Evolutionary conservation across 2,888 invertebrate species (phyloP).

Genomic region (Xanthostigma xanthostigma): DNA sequence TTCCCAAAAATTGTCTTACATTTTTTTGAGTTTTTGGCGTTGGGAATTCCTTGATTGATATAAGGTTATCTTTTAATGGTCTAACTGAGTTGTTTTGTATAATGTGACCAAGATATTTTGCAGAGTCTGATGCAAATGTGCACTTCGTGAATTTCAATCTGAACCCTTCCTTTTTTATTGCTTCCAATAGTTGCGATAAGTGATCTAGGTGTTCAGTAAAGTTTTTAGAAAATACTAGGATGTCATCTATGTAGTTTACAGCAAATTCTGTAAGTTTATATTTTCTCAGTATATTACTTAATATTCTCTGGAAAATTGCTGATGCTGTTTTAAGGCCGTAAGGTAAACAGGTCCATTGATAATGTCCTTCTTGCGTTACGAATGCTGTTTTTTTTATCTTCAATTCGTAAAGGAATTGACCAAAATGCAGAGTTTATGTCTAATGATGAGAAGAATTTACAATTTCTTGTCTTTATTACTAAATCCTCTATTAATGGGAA

Average conservation of each 20-base stretch:
- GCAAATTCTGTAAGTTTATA: constrained; percentile 11
- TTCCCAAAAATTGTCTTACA: constrained; percentile 11
- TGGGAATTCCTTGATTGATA: constrained; percentile 9
- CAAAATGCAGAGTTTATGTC: constrained; percentile 25
- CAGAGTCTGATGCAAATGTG: constrained; percentile 11
- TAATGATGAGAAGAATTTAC: constrained; percentile 19
- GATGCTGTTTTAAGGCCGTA: constrained; percentile 20
- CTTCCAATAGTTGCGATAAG: constrained; percentile 3
- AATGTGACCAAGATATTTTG: constrained; percentile 11
- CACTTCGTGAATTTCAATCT: constrained; percentile 12
- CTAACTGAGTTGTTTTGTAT: constrained; percentile 12
- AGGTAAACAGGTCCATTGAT: constrained; percentile 20
- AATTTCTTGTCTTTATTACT: constrained; percentile 19
- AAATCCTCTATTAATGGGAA: constrained; percentile 21
- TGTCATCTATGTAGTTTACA: constrained; percentile 16
- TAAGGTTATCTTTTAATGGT: constrained; percentile 12
- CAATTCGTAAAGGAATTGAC: constrained; percentile 19
- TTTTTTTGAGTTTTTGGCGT: constrained; percentile 9
- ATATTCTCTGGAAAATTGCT: constrained; percentile 19
- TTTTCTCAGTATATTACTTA: constrained; percentile 12
- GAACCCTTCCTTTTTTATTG: constrained; percentile 7
- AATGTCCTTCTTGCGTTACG: constrained; percentile 18
- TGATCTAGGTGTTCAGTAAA: constrained; percentile 12
- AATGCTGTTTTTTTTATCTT: constrained; percentile 21
- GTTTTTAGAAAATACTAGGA: constrained; percentile 14